A percentile compares a stretch with the other conserved stretches of the same genome.
phyloP scores from a whole-genome alignment of 2,888 invertebrate species.

The Neoscelio sp. region DNA sequence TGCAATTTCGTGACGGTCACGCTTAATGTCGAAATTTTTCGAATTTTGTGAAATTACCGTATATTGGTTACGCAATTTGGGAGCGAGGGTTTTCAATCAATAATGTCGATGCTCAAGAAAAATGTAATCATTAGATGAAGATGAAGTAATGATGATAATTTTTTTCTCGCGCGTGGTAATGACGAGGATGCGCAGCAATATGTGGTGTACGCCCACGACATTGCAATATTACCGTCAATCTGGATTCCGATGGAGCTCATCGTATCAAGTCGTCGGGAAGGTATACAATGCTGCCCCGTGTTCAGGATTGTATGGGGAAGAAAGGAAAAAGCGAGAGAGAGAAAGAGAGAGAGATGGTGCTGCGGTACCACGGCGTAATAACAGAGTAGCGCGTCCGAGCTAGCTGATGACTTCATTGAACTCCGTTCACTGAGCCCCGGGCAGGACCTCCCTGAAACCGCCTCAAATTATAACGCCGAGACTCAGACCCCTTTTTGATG shows the following conservation, averaged over 20 bases:
- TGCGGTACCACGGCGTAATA: constrained; percentile 83
- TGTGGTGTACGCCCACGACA: constrained; percentile 58
- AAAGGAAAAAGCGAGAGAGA: constrained; percentile 32
- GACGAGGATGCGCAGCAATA: constrained; percentile 44
- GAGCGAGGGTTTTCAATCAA: constrained; percentile 52
- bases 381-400: constrained; percentile 80
- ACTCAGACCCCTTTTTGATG: constrained; percentile 78
- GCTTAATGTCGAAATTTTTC: constrained; percentile 30
- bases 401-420: constrained; percentile 84
- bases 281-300: constrained; percentile 59
- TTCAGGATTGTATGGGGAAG: constrained; percentile 56
- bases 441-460: constrained; percentile 83
- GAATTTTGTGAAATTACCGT: constrained; percentile 23
- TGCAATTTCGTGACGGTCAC: constrained; percentile 49
- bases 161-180: constrained; percentile 59
- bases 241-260: constrained; percentile 60
- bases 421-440: constrained; percentile 75
- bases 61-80: constrained; percentile 47
- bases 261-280: constrained; percentile 43
- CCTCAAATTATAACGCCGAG: constrained; percentile 82
- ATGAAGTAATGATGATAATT: constrained; percentile 53
- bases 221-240: constrained; percentile 60
- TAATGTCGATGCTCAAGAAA: constrained; percentile 46
- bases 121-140: constrained; percentile 49
- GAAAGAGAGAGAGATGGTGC: constrained; percentile 76